A percentile compares a stretch with the other conserved stretches of the same genome.
Conservation (phyloP, 1,140 invertebrate species). For the Pseudomyrmex gracilis region DNA sequence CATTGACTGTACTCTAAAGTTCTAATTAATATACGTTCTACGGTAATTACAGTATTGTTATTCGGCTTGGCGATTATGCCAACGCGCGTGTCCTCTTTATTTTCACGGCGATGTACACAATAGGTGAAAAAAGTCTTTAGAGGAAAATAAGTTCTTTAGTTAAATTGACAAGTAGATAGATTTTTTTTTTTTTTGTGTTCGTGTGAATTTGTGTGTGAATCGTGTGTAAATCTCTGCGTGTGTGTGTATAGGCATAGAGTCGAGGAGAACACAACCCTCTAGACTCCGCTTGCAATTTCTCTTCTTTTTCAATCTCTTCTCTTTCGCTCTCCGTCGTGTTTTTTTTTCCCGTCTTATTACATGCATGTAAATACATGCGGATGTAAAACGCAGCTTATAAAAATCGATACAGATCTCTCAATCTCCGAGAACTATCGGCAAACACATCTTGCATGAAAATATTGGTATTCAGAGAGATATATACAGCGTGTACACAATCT, state of each 20-base stretch:
- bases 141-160: slow-evolving; percentile 80
- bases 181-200: slow-evolving; percentile 57
- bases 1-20: slow-evolving; percentile 71
- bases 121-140: slow-evolving; percentile 83
- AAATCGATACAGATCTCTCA: slow-evolving; percentile 35
- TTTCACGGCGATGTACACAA: slow-evolving; percentile 70
- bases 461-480: not conserved
- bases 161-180: slow-evolving; percentile 84
- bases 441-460: slow-evolving; percentile 1
- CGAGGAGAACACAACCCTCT: slow-evolving; percentile 40
- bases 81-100: slow-evolving; percentile 63
- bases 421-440: slow-evolving; percentile 28
- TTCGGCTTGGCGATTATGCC: slow-evolving; percentile 63
- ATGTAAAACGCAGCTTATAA: slow-evolving; percentile 38
- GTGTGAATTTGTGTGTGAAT: not conserved
- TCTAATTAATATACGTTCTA: slow-evolving; percentile 63
- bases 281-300: slow-evolving; percentile 22
- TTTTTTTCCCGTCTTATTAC: not conserved
- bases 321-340: slow-evolving; percentile 12
- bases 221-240: not conserved
- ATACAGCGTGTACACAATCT: not conserved
- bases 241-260: slow-evolving; percentile 17
- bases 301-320: slow-evolving; percentile 18
- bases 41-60: slow-evolving; percentile 69
- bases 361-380: not conserved